These are phyloP conservation scores for Ctenomys sociabilis DNA, from an alignment of 2,113 vertebrate species.

Conservation along the genomic window DNA sequence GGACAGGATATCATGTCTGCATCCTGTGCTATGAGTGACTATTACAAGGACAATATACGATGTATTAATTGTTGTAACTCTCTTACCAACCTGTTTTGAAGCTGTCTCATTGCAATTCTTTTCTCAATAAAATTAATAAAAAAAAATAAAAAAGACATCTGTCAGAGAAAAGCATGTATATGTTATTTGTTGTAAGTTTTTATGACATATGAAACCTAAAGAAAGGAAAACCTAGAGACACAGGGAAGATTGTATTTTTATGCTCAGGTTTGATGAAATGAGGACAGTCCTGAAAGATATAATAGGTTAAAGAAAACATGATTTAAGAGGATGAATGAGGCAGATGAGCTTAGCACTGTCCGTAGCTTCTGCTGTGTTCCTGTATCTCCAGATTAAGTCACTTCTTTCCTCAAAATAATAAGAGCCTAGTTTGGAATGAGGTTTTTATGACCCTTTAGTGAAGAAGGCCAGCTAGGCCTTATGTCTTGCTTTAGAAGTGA, in stretches of 20 bases:
- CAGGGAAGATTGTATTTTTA: not conserved
- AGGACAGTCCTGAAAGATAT: not conserved
- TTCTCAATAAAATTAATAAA: too few species aligned
- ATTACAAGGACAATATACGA: too few species aligned
- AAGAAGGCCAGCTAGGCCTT: not conserved
- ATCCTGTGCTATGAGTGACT: too few species aligned
- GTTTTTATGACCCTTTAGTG: not conserved
- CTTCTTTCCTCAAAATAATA: not conserved
- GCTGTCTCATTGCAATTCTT: too few species aligned
- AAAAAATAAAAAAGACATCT: not conserved
- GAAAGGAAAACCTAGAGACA: not conserved
- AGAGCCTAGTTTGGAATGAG: not conserved
- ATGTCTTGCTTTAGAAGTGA: not conserved
- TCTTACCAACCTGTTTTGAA: too few species aligned
- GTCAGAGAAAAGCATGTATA: not conserved
- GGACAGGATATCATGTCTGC: too few species aligned
- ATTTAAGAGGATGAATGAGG: not conserved
- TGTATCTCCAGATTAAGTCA: not conserved
- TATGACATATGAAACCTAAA: not conserved
- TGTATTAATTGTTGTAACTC: too few species aligned
- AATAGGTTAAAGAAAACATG: not conserved
- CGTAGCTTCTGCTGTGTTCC: too few species aligned
- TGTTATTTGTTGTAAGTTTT: not conserved
- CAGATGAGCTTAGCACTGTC: not conserved
- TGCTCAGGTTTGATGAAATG: not conserved